Percentiles rank a stretch among this genome's conserved stretches.
Evolutionary conservation across 92 coral and sea anemone genomes (phyloP).

Genomic region (Parazoanthus darwini): DNA sequence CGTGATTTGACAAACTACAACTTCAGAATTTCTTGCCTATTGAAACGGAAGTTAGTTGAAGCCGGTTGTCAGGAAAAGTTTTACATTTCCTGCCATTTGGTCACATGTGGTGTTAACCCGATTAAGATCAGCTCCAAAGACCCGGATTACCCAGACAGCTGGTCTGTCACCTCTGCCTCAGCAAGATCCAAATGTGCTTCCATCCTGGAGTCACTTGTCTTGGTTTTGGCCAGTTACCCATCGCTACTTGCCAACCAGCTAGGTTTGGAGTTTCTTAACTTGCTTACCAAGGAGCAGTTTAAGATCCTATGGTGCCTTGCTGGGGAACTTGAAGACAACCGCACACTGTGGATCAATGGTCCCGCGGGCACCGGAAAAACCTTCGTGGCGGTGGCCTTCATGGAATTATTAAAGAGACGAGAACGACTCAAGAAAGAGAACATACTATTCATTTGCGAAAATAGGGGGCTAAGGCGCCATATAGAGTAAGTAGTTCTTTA

Average conservation of each 20-base stretch:
- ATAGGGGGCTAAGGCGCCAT: background rate
- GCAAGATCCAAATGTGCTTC: background rate
- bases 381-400: constrained; percentile 42
- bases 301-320: background rate
- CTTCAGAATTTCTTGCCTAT: background rate
- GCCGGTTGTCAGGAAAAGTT: constrained; percentile 15
- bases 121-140: background rate
- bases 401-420: background rate
- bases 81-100: constrained; percentile 20
- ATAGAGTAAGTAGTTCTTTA: constrained; percentile 26
- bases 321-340: background rate
- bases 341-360: constrained; percentile 43
- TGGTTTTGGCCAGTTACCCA: constrained; percentile 32
- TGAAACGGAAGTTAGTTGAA: constrained; percentile 18
- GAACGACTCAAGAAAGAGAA: background rate
- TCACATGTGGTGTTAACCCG: background rate
- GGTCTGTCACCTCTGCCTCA: background rate
- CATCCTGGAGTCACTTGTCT: constrained; percentile 26
- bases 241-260: constrained; percentile 28
- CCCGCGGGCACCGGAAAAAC: constrained; percentile 51
- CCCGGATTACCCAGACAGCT: constrained; percentile 4
- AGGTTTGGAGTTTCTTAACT: constrained; percentile 20
- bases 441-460: constrained; percentile 41
- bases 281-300: constrained; percentile 45
- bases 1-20: background rate